Evolutionary conservation across 2,888 invertebrate species (phyloP), one percentile per base, ranked within the genome.

Genomic region (Oxycera nigricornis): DNA sequence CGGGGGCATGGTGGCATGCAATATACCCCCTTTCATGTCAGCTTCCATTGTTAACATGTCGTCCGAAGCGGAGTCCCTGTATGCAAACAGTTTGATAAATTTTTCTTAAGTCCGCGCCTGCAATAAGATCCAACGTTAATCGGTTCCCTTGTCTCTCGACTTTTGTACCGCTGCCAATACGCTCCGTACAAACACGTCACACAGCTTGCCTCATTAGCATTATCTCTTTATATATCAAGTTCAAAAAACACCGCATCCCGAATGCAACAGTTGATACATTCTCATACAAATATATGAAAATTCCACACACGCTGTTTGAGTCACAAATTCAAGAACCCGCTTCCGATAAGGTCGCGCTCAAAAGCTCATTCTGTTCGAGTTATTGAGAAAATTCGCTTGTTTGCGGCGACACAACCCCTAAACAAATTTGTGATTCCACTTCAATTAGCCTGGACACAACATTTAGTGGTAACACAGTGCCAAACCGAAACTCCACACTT

Each of bases 1-100:
- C 85, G 94, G 93, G 84, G 94, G 94, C 91, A 93, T 93, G 80
- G 91, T 92, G 82, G 91, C 94, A 86, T 94, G 94, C 85, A 94
- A 88, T 86, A 91, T 93, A 88, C 94, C 93, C 86, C 94, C 94
- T 86, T 94, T 94, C 87, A 94, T 89, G 87, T 94, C 94, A 87
- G 93, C 90, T 90, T 94, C 94, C 94, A 94, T 94, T 87, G 94
- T 94, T 88, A 94, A 88, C 94, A 94, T 94, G 83, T 92, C 92
- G 86, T 90, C 90, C 20, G 73, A 70, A 75, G 74, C 67, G 24
- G 88, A 31, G 74, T 91, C 92, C 90, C 91, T 89, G 88, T 90
- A 91, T 87, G 91, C 90, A 91, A 91, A 93, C 93, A 92, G 92
- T 88, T 92, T 92, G 92, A 52, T 74, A 28, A 74, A 65, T 70